phyloP scores from a whole-genome alignment of 2,113 vertebrate genomes.

The Myxocyprinus asiaticus region DNA sequence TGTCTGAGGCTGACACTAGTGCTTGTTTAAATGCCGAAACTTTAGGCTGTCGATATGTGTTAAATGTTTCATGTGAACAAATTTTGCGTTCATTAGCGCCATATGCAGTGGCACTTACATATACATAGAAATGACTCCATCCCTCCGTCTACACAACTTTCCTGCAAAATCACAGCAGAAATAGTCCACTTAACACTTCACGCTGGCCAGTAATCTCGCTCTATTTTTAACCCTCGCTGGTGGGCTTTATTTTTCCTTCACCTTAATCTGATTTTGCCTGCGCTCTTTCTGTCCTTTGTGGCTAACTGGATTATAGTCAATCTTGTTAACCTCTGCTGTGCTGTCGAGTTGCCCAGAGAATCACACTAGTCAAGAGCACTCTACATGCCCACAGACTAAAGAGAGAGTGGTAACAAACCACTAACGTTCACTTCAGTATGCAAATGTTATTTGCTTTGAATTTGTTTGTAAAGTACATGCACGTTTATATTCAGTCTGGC shows the following conservation, averaged over 20 bases:
- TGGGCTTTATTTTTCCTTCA: slow-evolving; percentile 64
- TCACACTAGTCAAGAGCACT: slow-evolving; percentile 41
- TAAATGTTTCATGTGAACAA: too few species aligned
- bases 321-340: slow-evolving; percentile 77
- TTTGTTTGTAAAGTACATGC: slow-evolving; percentile 59
- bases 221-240: slow-evolving; percentile 60
- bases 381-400: slow-evolving; percentile 32
- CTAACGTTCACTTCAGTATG: slow-evolving; percentile 65
- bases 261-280: slow-evolving; percentile 66
- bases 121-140: too few species aligned
- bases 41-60: too few species aligned
- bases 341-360: slow-evolving; percentile 54
- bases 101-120: too few species aligned
- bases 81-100: too few species aligned
- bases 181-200: slow-evolving; percentile 44
- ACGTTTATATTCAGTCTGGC: slow-evolving; percentile 59
- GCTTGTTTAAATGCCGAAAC: too few species aligned
- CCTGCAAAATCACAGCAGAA: slow-evolving; percentile 25
- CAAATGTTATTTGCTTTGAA: slow-evolving; percentile 69
- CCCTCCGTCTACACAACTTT: too few species aligned
- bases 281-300: slow-evolving; percentile 64
- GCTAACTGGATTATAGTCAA: slow-evolving; percentile 72
- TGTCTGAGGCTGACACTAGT: too few species aligned
- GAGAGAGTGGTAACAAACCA: slow-evolving; percentile 64
- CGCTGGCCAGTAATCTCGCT: slow-evolving; percentile 35